These are phyloP conservation scores for Diabrotica balteata DNA, from an alignment of 2,888 invertebrate species.

Conservation along the genomic window DNA sequence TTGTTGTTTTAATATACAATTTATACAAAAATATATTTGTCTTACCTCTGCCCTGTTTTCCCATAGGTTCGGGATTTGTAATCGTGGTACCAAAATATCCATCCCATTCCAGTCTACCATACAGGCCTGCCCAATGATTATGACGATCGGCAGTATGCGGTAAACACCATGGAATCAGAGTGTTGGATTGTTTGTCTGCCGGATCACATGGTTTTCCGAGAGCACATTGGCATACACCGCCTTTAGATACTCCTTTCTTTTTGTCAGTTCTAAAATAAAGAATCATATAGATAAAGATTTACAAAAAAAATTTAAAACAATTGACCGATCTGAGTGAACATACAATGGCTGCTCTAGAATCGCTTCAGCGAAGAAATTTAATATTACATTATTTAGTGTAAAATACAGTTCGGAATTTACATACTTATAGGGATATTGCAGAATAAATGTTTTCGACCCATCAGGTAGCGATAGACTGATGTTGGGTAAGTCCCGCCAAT, in stretches of 20 bases:
- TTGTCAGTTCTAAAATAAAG: conserved; percentile 59
- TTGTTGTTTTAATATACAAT: too few relatives aligned
- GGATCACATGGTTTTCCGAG: conserved; percentile 71
- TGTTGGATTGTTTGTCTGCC: conserved; percentile 78
- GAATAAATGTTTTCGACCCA: conserved; percentile 70
- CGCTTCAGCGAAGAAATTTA: neutral
- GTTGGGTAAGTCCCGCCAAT: conserved; percentile 89
- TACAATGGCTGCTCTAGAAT: too few relatives aligned
- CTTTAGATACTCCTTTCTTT: conserved; percentile 61
- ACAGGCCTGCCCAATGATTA: conserved; percentile 87
- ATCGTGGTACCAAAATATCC: conserved; percentile 87
- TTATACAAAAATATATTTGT: too few relatives aligned
- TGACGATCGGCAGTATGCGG: conserved; percentile 87
- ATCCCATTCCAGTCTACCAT: conserved; percentile 82
- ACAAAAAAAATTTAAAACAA: too few relatives aligned
- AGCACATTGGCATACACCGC: conserved; percentile 83
- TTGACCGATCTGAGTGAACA: too few relatives aligned
- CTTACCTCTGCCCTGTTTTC: conserved; percentile 78
- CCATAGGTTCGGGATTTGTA: conserved; percentile 90
- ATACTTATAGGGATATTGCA: conserved; percentile 64
- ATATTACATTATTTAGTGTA: neutral
- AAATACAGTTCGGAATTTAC: conserved; percentile 24
- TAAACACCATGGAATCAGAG: conserved; percentile 87
- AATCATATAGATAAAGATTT: too few relatives aligned
- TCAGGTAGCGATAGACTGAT: conserved; percentile 73